These are phyloP conservation scores for Anoplolepis gracilipes DNA, from an alignment of 1,140 invertebrate genomes.

Conservation along the genomic window DNA sequence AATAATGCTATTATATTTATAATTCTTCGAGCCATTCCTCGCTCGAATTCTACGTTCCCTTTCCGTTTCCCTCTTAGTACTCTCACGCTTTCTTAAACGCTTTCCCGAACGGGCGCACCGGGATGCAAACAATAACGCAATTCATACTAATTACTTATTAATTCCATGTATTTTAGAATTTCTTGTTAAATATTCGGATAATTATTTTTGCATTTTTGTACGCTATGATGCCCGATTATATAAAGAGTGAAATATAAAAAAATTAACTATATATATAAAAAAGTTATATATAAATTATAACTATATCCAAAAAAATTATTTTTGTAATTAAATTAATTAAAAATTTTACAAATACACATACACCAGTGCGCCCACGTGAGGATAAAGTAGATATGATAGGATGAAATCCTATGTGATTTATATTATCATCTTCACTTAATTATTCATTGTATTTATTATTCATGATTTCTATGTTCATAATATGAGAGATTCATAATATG, in stretches of 20 bases:
- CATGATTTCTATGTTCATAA: slow-evolving; percentile 42
- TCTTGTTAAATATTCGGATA: not conserved
- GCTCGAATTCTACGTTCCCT: slow-evolving; percentile 7
- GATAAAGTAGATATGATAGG: not conserved
- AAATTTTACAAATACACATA: not conserved
- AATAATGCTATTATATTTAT: slow-evolving; percentile 50
- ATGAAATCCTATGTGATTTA: slow-evolving; percentile 41
- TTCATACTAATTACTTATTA: slow-evolving; percentile 11
- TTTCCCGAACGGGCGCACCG: not conserved
- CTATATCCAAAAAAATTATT: not conserved
- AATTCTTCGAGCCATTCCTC: slow-evolving; percentile 30
- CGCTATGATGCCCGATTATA: not conserved
- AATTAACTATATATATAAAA: too few species aligned
- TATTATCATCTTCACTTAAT: slow-evolving; percentile 45
- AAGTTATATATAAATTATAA: too few species aligned
- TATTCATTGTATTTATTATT: slow-evolving; percentile 52
- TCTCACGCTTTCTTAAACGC: slow-evolving; percentile 18
- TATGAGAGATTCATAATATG: slow-evolving; percentile 32
- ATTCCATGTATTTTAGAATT: not conserved
- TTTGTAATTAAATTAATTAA: not conserved
- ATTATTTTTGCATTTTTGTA: not conserved
- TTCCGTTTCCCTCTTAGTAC: slow-evolving; percentile 15
- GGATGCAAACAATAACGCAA: not conserved
- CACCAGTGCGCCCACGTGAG: not conserved
- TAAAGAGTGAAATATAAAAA: not conserved